These are phyloP conservation scores for Lordiphosa clarofinis DNA, from an alignment of 1,140 invertebrate genomes.

Conservation along the genomic window DNA sequence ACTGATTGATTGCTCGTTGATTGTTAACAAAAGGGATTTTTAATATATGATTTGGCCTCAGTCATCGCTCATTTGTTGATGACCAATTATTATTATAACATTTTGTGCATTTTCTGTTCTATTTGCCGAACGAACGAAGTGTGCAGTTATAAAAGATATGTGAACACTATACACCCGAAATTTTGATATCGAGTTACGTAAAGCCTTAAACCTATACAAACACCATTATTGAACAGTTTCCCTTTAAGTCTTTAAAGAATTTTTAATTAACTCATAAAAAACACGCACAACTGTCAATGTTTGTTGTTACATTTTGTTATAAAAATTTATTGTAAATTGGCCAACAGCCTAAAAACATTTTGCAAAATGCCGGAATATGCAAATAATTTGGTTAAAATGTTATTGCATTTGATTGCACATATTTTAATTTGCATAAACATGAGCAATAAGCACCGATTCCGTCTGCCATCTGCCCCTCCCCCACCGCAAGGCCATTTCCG, in stretches of 20 bases:
- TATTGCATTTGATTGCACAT: slow-evolving; percentile 62
- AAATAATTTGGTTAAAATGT: slow-evolving; percentile 60
- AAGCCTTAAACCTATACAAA: too few relatives aligned
- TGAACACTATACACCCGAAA: too few relatives aligned
- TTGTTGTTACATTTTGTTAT: slow-evolving; percentile 22
- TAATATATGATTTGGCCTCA: slow-evolving; percentile 13
- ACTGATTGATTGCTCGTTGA: slow-evolving; percentile 61
- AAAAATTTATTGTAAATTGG: slow-evolving; percentile 50
- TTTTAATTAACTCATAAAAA: too few relatives aligned
- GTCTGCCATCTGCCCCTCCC: background rate
- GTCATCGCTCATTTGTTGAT: slow-evolving; percentile 27
- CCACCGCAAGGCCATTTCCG: background rate
- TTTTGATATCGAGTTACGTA: too few relatives aligned
- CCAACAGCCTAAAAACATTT: slow-evolving; percentile 14
- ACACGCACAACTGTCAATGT: slow-evolving; percentile 2
- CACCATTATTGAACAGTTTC: background rate
- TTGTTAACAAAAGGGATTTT: slow-evolving; percentile 38
- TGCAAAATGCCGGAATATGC: slow-evolving; percentile 46
- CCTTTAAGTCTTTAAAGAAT: too few relatives aligned
- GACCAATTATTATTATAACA: background rate
- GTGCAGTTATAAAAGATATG: too few relatives aligned
- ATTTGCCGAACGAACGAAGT: background rate
- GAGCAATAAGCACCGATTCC: slow-evolving; percentile 11
- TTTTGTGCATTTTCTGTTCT: background rate
- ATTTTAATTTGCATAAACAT: slow-evolving; percentile 66